phyloP scores from a whole-genome alignment of 2,113 vertebrate genomes.

The Erpornis zantholeuca region DNA sequence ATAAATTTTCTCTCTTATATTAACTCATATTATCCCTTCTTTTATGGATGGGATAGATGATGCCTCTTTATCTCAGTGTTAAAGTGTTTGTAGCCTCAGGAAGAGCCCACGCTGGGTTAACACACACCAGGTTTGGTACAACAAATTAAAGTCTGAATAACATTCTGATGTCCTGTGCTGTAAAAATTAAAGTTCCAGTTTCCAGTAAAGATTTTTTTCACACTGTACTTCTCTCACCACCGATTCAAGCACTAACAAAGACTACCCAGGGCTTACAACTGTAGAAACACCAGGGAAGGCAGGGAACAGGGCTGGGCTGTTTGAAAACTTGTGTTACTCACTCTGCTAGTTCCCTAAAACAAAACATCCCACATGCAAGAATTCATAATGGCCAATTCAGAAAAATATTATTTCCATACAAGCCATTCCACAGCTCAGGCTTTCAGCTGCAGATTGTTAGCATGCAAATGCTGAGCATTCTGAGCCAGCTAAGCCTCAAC shows the following conservation, averaged over 20 bases:
- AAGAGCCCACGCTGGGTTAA: not conserved
- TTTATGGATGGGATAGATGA: not conserved
- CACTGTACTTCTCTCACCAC: not conserved
- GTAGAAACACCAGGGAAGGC: not conserved
- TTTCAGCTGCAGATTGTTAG: not conserved
- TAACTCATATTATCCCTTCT: not conserved
- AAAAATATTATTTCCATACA: conserved; percentile 23
- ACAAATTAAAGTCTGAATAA: not conserved
- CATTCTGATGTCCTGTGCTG: not conserved
- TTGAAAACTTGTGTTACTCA: conserved; percentile 36
- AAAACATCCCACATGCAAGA: conserved; percentile 38
- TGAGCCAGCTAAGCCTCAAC: not conserved
- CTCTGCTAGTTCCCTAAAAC: conserved; percentile 18
- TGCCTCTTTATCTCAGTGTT: not conserved
- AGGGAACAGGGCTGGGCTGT: conserved; percentile 27
- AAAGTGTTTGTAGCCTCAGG: not conserved
- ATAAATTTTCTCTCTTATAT: not conserved
- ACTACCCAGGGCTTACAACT: not conserved
- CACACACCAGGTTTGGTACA: not conserved
- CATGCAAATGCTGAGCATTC: not conserved
- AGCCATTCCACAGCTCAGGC: not conserved
- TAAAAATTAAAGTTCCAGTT: not conserved
- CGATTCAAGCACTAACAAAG: not conserved
- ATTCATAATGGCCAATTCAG: conserved; percentile 18
- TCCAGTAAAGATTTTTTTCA: not conserved